Conservation (phyloP, 1,140 invertebrate genomes). For the Philopotamus ludificatus region DNA sequence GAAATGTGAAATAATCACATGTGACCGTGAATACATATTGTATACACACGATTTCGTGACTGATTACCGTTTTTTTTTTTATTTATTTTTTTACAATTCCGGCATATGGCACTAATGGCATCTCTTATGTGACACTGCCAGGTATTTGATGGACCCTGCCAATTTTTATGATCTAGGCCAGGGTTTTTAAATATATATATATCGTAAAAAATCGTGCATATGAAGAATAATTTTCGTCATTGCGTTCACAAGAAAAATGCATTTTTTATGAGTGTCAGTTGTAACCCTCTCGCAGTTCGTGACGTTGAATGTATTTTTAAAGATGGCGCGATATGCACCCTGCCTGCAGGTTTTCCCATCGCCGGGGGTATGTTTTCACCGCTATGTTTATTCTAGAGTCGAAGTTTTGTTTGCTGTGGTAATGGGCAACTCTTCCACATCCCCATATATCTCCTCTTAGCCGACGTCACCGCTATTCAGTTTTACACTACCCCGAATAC, state of each 20-base stretch:
- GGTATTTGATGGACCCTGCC: not conserved
- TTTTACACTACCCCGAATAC: not conserved
- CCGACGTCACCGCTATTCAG: not conserved
- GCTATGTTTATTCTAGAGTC: conserved; percentile 1
- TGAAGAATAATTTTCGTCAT: not conserved
- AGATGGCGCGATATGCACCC: no score
- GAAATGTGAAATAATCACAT: not conserved
- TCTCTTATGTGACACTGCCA: no score
- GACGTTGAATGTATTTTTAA: no score
- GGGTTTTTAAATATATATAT: no score
- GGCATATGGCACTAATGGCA: not conserved
- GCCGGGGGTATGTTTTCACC: not conserved
- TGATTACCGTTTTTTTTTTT: no score
- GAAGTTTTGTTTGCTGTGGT: not conserved
- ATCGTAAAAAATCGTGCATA: no score
- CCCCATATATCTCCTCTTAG: not conserved
- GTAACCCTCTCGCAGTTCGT: no score
- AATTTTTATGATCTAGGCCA: not conserved
- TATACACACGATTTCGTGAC: not conserved
- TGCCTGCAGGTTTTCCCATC: not conserved
- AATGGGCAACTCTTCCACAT: not conserved
- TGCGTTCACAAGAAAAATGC: not conserved
- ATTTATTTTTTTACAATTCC: not conserved
- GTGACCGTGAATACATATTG: not conserved
- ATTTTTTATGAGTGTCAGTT: no score